Base-by-base conservation (phyloP, 2,113 vertebrate species). In the Pardalotus punctatus region DNA sequence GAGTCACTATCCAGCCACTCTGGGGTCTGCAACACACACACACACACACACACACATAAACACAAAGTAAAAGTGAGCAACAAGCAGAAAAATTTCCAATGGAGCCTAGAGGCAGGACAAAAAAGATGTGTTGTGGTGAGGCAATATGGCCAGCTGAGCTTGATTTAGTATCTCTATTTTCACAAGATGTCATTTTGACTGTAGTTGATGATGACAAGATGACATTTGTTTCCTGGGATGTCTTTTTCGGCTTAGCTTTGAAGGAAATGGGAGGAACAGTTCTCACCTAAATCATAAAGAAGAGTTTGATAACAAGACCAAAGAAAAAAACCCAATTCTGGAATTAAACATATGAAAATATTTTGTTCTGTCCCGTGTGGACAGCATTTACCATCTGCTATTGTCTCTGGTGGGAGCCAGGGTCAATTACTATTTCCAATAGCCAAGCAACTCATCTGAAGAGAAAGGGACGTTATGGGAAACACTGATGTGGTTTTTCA, bases 1-100 rank as follows among this genome's bases (percentile, higher is more conserved):
- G 99, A 99, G 93, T 99, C 99, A 36, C 99, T 99, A 97, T 99
- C 99, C 90, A 99, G 82, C 99, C 99, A 99, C 62, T 99, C 99
- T 0, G 99, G 99, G 21, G 99, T 99, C 99, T 99, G 97, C 64
- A 96, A 95, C 31, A 97, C 24, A 94, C 81, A 87, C 89, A 76
- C 19, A 76, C 19, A 95, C 31, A 97, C 24, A 94, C 81, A 87
- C 89, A 76, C 19, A 76, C 19, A 96, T 4, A 79, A 47, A 70
- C 11, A 25, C 1, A 7, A 83, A 66, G 14, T 47, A 28, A 50
- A 73, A 76, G 62, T 40, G 28, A 85, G 22, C 11, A 78, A 67
- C 33, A 69, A 61, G 33, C 31, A 69, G 38, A 90, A 90, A 66
- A 58, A 17, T 22, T 84, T 88, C 54, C 33, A 77, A 1, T 31